These are phyloP conservation scores for Phocides pigmalion DNA, from an alignment of 1,140 invertebrate genomes.

Conservation along the genomic window DNA sequence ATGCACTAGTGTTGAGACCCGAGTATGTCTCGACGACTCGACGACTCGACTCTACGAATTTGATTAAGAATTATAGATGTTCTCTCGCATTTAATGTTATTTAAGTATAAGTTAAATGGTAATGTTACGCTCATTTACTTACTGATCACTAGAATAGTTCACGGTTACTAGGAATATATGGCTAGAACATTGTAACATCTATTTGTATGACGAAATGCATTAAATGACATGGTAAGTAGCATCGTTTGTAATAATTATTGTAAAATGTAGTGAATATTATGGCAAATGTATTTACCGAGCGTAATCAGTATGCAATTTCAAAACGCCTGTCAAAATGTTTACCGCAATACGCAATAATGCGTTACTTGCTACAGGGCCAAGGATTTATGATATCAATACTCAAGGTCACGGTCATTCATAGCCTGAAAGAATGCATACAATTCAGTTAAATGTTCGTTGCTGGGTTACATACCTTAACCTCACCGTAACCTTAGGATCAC, in stretches of 20 bases:
- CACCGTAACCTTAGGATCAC: no score
- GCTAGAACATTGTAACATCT: background rate
- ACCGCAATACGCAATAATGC: background rate
- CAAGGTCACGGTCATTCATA: no score
- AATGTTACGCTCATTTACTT: slow-evolving; percentile 52
- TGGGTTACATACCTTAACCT: no score
- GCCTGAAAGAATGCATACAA: no score
- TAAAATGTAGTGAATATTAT: background rate
- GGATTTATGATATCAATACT: no score
- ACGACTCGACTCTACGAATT: slow-evolving; percentile 67
- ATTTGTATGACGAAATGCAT: background rate
- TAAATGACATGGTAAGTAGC: background rate
- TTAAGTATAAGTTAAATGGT: slow-evolving; percentile 55
- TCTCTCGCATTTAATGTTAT: slow-evolving; percentile 58
- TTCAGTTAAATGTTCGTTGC: no score
- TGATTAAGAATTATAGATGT: slow-evolving; percentile 60
- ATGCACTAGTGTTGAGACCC: slow-evolving; percentile 58
- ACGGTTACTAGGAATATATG: slow-evolving; percentile 4
- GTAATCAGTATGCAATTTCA: background rate
- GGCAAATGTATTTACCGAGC: background rate
- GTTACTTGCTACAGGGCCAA: no score
- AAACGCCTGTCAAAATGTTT: background rate
- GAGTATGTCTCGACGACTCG: slow-evolving; percentile 47
- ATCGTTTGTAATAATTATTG: no score
- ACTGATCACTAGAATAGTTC: slow-evolving; percentile 31